These are phyloP conservation scores for Agriopis aurantiaria DNA, from an alignment of 2,888 invertebrate genomes.

Conservation along the genomic window DNA sequence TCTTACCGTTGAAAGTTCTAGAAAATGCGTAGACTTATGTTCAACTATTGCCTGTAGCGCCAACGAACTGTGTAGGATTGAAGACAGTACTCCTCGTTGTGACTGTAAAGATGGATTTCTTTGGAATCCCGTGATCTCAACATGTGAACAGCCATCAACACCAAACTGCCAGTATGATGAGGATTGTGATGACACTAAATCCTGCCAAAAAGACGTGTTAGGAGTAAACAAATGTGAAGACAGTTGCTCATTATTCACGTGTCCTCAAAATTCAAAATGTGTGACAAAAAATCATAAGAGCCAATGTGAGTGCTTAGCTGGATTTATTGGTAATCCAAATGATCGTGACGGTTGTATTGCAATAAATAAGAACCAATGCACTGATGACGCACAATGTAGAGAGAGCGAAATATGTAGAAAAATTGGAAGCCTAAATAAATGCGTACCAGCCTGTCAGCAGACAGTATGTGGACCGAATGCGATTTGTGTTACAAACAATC, in stretches of 20 bases:
- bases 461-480: slow-evolving; percentile 94
- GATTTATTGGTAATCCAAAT: slow-evolving; percentile 95
- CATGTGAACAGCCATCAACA: slow-evolving; percentile 94
- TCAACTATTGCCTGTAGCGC: slow-evolving; percentile 92
- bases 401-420: slow-evolving; percentile 93
- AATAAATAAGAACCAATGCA: slow-evolving; percentile 91
- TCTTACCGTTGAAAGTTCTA: slow-evolving; percentile 87
- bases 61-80: slow-evolving; percentile 92
- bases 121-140: slow-evolving; percentile 93
- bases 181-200: slow-evolving; percentile 90
- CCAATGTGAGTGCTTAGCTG: slow-evolving; percentile 93
- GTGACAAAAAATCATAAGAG: slow-evolving; percentile 90
- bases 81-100: slow-evolving; percentile 91
- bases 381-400: slow-evolving; percentile 92
- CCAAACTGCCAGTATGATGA: slow-evolving; percentile 91
- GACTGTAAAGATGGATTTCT: slow-evolving; percentile 92
- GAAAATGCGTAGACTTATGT: slow-evolving; percentile 92
- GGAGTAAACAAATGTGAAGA: slow-evolving; percentile 94
- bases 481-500: slow-evolving; percentile 95
- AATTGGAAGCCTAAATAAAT: slow-evolving; percentile 87
- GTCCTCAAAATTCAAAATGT: slow-evolving; percentile 94
- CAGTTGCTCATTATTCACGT: slow-evolving; percentile 93
- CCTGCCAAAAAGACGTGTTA: slow-evolving; percentile 93
- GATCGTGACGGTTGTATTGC: slow-evolving; percentile 94
- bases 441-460: slow-evolving; percentile 92